Percentiles rank a stretch among this genome's conserved stretches.
These are phyloP conservation scores for Pedionomus torquatus DNA, from an alignment of 2,113 vertebrate species.

Conservation along the genomic window DNA sequence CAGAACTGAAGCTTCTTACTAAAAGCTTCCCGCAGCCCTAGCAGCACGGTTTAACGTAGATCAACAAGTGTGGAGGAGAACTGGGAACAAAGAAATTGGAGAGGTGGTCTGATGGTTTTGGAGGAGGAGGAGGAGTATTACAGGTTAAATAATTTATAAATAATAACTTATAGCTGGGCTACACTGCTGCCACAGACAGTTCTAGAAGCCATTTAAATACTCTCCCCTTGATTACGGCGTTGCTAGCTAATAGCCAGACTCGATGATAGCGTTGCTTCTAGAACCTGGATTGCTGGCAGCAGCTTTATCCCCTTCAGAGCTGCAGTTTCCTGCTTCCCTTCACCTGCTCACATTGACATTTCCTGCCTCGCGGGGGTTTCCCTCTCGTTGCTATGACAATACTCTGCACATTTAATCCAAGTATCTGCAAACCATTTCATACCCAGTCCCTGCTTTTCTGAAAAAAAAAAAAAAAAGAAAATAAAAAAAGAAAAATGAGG, in stretches of 20 bases:
- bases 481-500: not conserved
- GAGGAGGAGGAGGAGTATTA: not conserved
- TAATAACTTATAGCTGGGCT: not conserved
- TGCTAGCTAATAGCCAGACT: too few species aligned
- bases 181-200: not conserved
- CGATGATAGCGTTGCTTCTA: not conserved
- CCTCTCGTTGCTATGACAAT: slow-evolving; percentile 62
- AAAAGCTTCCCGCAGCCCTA: not conserved
- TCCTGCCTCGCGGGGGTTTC: slow-evolving; percentile 22
- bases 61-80: not conserved
- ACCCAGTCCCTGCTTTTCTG: not conserved
- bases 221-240: too few species aligned
- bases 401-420: not conserved
- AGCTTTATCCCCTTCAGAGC: not conserved
- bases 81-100: not conserved
- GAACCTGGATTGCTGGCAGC: not conserved
- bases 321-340: not conserved
- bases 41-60: not conserved
- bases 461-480: not conserved
- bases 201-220: not conserved
- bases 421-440: not conserved
- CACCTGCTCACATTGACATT: not conserved
- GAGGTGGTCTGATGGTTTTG: not conserved
- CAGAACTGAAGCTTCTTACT: not conserved
- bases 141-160: not conserved